Conservation (phyloP, 2,113 vertebrate genomes). For the Megalops atlanticus region DNA sequence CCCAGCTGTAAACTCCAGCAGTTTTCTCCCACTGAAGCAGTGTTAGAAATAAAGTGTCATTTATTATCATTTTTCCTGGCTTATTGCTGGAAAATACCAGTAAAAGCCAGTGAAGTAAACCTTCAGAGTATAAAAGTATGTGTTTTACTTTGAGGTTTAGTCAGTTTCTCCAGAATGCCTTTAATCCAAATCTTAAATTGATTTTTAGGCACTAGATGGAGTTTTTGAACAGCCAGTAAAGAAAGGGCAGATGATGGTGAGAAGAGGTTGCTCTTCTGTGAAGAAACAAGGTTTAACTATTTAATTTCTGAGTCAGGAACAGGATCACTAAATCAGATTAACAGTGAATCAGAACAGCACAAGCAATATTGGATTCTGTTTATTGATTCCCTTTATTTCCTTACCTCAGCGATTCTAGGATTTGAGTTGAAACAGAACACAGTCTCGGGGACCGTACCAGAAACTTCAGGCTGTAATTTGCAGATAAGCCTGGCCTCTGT, state of each 20-base stretch:
- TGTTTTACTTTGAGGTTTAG: not conserved
- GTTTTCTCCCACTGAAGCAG: conserved; percentile 27
- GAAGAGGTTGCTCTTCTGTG: not conserved
- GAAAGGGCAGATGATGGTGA: conserved; percentile 23
- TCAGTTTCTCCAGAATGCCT: conserved; percentile 16
- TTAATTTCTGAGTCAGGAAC: conserved; percentile 58
- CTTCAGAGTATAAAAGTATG: not conserved
- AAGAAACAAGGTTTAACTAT: conserved; percentile 54
- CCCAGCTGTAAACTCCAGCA: conserved; percentile 44
- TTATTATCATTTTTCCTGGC: not conserved
- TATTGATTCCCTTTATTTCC: conserved; percentile 60
- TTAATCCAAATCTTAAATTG: conserved; percentile 10
- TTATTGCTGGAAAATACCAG: not conserved
- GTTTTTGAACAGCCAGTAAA: not conserved
- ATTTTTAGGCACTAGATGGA: not conserved
- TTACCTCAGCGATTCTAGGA: conserved; percentile 49
- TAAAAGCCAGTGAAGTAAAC: not conserved
- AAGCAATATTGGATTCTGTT: conserved; percentile 56
- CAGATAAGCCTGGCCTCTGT: conserved; percentile 52
- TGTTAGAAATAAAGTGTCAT: not conserved
- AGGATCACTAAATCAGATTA: conserved; percentile 57
- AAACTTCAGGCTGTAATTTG: conserved; percentile 50
- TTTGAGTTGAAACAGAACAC: conserved; percentile 54
- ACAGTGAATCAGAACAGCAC: conserved; percentile 60
- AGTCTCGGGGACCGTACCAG: conserved; percentile 56